Percentiles rank a stretch among this genome's conserved stretches.
Evolutionary conservation across 1,140 invertebrate genomes (phyloP).

Genomic region (Ceratitis capitata): DNA sequence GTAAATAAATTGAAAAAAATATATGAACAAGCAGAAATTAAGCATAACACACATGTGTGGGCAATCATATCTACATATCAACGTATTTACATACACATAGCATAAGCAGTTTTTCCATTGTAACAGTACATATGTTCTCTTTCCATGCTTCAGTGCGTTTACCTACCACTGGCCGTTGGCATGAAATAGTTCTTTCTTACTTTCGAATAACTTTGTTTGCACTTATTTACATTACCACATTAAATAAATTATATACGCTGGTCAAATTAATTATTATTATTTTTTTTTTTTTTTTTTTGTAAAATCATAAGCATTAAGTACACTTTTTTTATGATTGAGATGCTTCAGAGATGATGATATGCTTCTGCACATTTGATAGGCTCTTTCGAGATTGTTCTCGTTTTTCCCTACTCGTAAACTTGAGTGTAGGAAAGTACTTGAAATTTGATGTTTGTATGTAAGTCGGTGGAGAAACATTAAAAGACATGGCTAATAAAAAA

Average conservation of each 20-base stretch:
- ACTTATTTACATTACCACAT: too few relatives aligned
- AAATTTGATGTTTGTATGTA: neutral
- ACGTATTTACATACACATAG: neutral
- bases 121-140: neutral
- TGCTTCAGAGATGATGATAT: neutral
- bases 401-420: neutral
- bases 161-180: neutral
- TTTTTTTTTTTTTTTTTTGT: too few relatives aligned
- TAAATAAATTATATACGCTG: neutral
- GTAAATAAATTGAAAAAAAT: neutral
- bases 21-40: too few relatives aligned
- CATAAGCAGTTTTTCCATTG: neutral
- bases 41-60: neutral
- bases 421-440: neutral
- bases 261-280: neutral
- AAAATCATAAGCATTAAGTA: neutral
- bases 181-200: neutral
- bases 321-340: conserved; percentile 3
- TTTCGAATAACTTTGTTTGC: neutral
- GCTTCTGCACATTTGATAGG: neutral
- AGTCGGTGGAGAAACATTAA: too few relatives aligned
- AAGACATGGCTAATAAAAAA: neutral
- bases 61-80: neutral
- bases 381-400: neutral
- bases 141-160: neutral